phyloP scores from a whole-genome alignment of 2,113 vertebrate species.

The Leucopsar rothschildi region DNA sequence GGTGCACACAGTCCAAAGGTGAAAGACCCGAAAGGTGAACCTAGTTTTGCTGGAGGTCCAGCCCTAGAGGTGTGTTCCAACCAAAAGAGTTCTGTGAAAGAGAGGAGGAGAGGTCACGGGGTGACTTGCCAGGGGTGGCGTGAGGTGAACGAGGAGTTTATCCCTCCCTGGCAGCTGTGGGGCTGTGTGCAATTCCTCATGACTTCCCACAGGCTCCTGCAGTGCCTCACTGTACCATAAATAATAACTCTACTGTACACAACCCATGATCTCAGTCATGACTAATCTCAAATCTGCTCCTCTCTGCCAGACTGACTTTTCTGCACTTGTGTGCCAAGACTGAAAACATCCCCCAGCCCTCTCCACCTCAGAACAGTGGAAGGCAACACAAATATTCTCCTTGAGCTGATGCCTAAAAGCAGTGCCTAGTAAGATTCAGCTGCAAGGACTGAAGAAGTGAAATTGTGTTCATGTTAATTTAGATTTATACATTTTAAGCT shows the following conservation, averaged over 20 bases:
- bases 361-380: background rate
- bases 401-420: background rate
- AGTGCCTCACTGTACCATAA: background rate
- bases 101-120: background rate
- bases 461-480: background rate
- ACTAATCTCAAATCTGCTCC: background rate
- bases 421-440: background rate
- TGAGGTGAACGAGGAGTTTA: background rate
- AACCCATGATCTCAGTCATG: slow-evolving; percentile 26
- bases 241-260: slow-evolving; percentile 35
- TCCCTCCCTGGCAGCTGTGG: background rate
- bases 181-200: background rate
- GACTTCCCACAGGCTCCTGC: background rate
- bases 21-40: background rate
- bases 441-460: background rate
- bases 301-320: background rate
- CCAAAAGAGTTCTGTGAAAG: background rate
- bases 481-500: background rate
- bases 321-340: background rate
- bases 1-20: background rate
- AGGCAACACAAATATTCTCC: background rate
- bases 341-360: background rate
- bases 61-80: background rate
- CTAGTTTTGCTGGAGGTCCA: background rate
- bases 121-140: background rate